phyloP scores from a whole-genome alignment of 2,797 vertebrate genomes.

The Chrosomus eos region DNA sequence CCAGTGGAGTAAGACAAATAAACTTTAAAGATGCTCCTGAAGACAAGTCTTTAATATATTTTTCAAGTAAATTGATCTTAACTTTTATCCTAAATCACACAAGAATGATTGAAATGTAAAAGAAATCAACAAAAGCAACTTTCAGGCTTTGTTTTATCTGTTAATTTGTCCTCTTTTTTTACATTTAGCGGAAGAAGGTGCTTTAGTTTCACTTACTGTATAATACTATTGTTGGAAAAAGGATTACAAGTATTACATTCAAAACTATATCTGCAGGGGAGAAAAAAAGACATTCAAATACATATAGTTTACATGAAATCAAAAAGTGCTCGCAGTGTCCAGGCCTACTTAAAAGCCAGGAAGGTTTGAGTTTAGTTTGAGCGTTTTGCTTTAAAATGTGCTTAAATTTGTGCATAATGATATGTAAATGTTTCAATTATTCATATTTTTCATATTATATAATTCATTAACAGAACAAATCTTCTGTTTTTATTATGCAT shows the following conservation, averaged over 20 bases:
- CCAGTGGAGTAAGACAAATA: too few species aligned
- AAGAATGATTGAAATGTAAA: background rate
- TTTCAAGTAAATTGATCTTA: background rate
- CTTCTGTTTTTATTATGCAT: background rate
- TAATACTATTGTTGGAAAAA: background rate
- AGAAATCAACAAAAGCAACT: background rate
- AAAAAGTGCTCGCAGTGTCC: background rate
- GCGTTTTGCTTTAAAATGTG: background rate
- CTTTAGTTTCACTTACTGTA: background rate
- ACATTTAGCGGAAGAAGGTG: background rate
- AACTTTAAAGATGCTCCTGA: background rate
- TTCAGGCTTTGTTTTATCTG: background rate
- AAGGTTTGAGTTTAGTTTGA: background rate
- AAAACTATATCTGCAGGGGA: background rate
- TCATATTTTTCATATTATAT: background rate
- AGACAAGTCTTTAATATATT: background rate
- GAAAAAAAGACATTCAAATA: background rate
- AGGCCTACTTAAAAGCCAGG: background rate
- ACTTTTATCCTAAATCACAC: background rate
- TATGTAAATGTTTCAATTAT: background rate
- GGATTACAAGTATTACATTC: background rate
- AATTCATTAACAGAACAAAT: background rate
- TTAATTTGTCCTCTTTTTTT: background rate
- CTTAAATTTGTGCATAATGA: background rate
- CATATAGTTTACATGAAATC: background rate